Base-by-base conservation (phyloP, 2,888 invertebrate species). In the Troglohyphantes excavatus region DNA sequence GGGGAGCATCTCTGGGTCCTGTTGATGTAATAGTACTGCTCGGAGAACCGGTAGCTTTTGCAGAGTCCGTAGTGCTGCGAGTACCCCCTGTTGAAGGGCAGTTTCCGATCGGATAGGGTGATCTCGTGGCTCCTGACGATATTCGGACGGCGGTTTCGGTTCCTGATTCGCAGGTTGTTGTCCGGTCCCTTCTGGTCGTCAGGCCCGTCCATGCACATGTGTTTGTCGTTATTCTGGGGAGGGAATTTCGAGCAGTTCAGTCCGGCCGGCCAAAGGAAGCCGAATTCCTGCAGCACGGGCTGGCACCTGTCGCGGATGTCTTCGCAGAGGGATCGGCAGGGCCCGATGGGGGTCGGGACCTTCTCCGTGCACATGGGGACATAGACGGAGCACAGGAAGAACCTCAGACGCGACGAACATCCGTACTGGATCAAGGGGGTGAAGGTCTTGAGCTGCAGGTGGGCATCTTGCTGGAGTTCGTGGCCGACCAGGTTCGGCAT, bases 331-430 rank as follows among this genome's bases (percentile, higher is more conserved):
- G 97, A 96, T 87, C 97, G 95, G 93, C 98, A 98, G 0, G 98
- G 98, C 0, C 98, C 98, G 92, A 98, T 98, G 2, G 97, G 97
- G 72, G 96, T 95, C 26, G 97, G 95, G 46, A 98, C 97, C 94
- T 98, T 98, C 93, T 97, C 97, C 67, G 98, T 98, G 94, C 98
- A 98, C 98, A 98, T 98, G 1, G 98, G 98, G 86, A 97, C 97
- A 94, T 98, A 98, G 39, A 97, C 97, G 53, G 98, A 96, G 94
- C 98, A 98, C 92, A 98, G 95, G 94, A 98, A 98, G 93, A 98
- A 95, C 39, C 39, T 39, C 91, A 98, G 94, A 93, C 98, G 97
- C 2, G 96, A 95, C 91, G 97, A 97, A 94, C 98, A 98, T 29
- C 97, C 97, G 94, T 97, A 97, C 92, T 97, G 97, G 91, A 98